Evolutionary conservation across 2,113 vertebrate genomes (phyloP), one percentile per base, ranked within the genome.

Genomic region (Vanacampus margaritifer): DNA sequence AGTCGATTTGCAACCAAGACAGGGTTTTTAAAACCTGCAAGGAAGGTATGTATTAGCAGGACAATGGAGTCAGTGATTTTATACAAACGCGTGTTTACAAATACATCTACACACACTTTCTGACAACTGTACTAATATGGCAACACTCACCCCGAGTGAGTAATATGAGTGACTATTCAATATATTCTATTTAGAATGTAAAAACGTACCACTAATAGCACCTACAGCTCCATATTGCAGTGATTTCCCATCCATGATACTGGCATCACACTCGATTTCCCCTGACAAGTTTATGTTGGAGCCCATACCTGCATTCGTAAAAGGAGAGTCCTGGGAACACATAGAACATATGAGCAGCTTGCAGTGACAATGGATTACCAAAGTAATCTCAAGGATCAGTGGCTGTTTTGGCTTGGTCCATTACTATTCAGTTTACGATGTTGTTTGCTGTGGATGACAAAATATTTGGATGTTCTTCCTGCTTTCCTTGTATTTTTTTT

Each of bases 211-310:
- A 87, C 95, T 95, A 72, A 99, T 87, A 36, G 97, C 94, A 74
- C 97, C 97, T 64, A 99, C 97, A 45, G 97, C 95, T 87, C 96
- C 97, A 82, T 95, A 99, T 88, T 96, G 95, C 76, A 98, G 82
- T 2, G 97, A 95, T 78, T 97, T 98, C 72, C 97, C 97, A 88
- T 99, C 97, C 97, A 99, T 99, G 86, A 98, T 98, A 85, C 97
- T 98, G 77, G 97, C 97, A 79, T 99, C 97, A 84, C 97, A 99
- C 84, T 99, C 97, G 79, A 98, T 96, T 87, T 99, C 94, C 71
- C 97, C 97, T 48, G 95, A 91, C 77, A 99, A 92, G 89, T 99
- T 99, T 66, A 99, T 90, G 90, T 99, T 99, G 79, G 97, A 99
- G 46, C 97, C 97, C 91, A 95, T 93, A 85, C 97, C 97, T 54